phyloP scores from a whole-genome alignment of 64 coral and sea anemone species.

The Astreopora myriophthalma region DNA sequence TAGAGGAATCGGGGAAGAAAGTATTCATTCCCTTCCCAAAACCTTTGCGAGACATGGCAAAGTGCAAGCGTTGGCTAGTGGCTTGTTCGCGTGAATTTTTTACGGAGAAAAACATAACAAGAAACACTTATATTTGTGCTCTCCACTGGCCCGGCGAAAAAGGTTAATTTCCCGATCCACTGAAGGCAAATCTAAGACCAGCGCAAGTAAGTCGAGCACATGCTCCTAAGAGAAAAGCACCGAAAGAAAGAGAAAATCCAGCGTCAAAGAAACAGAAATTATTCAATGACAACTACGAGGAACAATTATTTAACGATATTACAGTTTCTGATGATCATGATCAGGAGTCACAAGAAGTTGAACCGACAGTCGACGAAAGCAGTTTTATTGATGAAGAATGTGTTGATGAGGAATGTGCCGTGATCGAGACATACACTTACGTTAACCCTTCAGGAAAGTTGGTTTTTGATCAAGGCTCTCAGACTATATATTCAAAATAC shows the following conservation, averaged over 20 bases:
- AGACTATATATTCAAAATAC: slow-evolving; percentile 58
- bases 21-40: slow-evolving; percentile 71
- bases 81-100: slow-evolving; percentile 28
- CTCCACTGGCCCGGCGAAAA: slow-evolving; percentile 62
- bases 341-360: slow-evolving; percentile 57
- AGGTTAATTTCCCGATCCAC: slow-evolving; percentile 68
- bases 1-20: slow-evolving; percentile 43
- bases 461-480: slow-evolving; percentile 31
- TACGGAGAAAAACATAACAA: slow-evolving; percentile 41
- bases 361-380: slow-evolving; percentile 18
- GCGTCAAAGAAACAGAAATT: slow-evolving; percentile 44
- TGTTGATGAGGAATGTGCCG: slow-evolving; percentile 3
- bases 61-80: slow-evolving; percentile 40
- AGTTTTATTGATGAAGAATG: slow-evolving; percentile 25
- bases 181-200: slow-evolving; percentile 66
- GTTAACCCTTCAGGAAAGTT: not conserved
- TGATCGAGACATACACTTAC: not conserved
- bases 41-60: slow-evolving; percentile 60
- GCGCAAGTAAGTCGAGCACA: slow-evolving; percentile 27
- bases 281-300: not conserved
- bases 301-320: slow-evolving; percentile 7
- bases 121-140: slow-evolving; percentile 73
- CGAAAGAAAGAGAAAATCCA: slow-evolving; percentile 55
- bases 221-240: slow-evolving; percentile 69
- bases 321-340: slow-evolving; percentile 32